Evolutionary conservation across 2,888 invertebrate species (phyloP).

Genomic region (Antitype chi): DNA sequence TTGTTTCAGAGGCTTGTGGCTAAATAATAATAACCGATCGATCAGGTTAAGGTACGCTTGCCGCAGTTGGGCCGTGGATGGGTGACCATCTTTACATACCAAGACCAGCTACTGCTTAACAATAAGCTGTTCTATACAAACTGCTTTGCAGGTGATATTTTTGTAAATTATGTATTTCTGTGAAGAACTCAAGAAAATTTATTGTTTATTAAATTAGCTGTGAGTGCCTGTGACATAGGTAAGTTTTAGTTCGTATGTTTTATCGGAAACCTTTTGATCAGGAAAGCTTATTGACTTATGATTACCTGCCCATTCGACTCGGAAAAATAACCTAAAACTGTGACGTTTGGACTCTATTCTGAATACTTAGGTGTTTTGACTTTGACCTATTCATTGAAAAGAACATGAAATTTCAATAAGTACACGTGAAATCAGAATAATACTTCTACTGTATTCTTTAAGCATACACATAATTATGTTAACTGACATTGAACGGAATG

Average conservation of each 20-base stretch:
- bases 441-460: background rate
- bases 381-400: background rate
- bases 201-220: too few species aligned
- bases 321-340: background rate
- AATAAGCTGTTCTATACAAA: too few species aligned
- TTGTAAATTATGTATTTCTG: too few species aligned
- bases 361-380: background rate
- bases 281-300: background rate
- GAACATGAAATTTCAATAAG: conserved; percentile 8
- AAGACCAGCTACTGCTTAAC: too few species aligned
- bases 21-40: too few species aligned
- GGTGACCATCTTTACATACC: too few species aligned
- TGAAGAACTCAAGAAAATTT: too few species aligned
- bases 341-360: background rate
- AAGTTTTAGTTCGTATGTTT: background rate
- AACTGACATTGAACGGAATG: conserved; percentile 46
- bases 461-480: conserved; percentile 13
- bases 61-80: too few species aligned
- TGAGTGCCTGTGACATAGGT: background rate
- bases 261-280: background rate
- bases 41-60: too few species aligned
- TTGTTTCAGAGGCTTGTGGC: background rate
- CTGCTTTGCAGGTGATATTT: too few species aligned
- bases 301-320: background rate
- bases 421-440: background rate